Percentiles rank a stretch among this genome's conserved stretches.
Evolutionary conservation across 2,113 vertebrate genomes (phyloP).

Genomic region (Arvicanthis niloticus): DNA sequence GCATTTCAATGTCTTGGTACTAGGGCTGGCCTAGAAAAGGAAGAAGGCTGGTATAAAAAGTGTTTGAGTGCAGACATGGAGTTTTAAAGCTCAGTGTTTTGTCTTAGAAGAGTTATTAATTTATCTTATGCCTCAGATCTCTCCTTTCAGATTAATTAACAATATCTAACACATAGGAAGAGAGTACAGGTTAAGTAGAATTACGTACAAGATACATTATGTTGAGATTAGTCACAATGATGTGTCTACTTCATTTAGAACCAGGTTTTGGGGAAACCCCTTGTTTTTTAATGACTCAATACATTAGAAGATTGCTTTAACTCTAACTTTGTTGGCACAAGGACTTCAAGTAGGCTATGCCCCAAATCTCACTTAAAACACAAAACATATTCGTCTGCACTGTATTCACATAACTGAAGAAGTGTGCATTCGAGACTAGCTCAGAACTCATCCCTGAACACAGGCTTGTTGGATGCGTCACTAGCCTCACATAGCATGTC

Average conservation of each 20-base stretch:
- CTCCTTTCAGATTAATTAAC: background rate
- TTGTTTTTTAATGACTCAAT: background rate
- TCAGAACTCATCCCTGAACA: background rate
- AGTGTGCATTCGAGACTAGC: background rate
- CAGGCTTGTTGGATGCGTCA: background rate
- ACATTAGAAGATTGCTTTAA: background rate
- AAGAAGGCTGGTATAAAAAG: background rate
- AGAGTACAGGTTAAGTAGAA: background rate
- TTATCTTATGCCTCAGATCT: background rate
- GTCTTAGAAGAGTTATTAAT: background rate
- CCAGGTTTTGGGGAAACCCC: background rate
- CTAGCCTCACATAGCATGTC: background rate
- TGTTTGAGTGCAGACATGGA: background rate
- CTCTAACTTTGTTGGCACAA: background rate
- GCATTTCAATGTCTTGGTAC: background rate
- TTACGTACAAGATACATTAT: background rate
- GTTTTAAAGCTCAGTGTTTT: background rate
- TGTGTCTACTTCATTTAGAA: background rate
- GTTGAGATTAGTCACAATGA: background rate
- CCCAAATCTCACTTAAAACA: conserved; percentile 19
- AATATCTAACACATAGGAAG: background rate
- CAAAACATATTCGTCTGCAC: background rate
- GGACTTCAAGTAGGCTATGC: background rate
- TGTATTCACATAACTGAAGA: conserved; percentile 5
- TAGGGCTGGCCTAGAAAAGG: background rate